These are phyloP conservation scores for Ophiodon elongatus DNA, from an alignment of 2,113 vertebrate species.

Conservation along the genomic window DNA sequence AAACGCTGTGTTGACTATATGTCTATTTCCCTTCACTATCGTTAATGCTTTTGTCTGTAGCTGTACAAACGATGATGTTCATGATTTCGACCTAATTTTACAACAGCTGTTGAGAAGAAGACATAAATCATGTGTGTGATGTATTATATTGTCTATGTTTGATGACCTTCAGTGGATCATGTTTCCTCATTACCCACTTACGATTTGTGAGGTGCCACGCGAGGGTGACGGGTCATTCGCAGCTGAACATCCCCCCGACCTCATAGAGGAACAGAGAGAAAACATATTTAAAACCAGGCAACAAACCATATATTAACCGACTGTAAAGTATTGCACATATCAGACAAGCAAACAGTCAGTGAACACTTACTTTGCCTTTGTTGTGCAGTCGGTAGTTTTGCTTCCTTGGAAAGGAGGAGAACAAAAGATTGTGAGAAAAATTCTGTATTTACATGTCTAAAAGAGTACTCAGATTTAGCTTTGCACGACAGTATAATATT, in stretches of 20 bases:
- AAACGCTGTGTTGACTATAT: conserved; percentile 49
- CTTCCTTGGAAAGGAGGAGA: conserved; percentile 84
- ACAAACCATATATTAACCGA: background rate
- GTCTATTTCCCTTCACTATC: background rate
- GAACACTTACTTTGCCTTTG: conserved; percentile 90
- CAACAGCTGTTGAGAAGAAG: conserved; percentile 6
- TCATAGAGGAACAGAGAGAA: conserved; percentile 65
- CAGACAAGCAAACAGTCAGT: background rate
- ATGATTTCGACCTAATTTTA: conserved; percentile 26
- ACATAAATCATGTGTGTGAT: background rate
- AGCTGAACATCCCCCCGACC: conserved; percentile 88
- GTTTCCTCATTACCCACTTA: conserved; percentile 87
- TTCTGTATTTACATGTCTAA: background rate
- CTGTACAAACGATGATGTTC: background rate
- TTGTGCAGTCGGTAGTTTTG: conserved; percentile 85
- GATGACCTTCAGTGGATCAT: conserved; percentile 57
- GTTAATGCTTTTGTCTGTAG: conserved; percentile 3
- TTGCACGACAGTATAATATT: background rate
- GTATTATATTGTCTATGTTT: conserved; percentile 29
- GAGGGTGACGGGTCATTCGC: conserved; percentile 88
- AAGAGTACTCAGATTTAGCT: background rate
- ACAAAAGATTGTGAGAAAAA: background rate
- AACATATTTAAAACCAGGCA: conserved; percentile 10
- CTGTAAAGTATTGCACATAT: background rate
- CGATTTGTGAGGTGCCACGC: conserved; percentile 91